These are phyloP conservation scores for Baryphthengus martii DNA, from an alignment of 2,113 vertebrate species.

Conservation along the genomic window DNA sequence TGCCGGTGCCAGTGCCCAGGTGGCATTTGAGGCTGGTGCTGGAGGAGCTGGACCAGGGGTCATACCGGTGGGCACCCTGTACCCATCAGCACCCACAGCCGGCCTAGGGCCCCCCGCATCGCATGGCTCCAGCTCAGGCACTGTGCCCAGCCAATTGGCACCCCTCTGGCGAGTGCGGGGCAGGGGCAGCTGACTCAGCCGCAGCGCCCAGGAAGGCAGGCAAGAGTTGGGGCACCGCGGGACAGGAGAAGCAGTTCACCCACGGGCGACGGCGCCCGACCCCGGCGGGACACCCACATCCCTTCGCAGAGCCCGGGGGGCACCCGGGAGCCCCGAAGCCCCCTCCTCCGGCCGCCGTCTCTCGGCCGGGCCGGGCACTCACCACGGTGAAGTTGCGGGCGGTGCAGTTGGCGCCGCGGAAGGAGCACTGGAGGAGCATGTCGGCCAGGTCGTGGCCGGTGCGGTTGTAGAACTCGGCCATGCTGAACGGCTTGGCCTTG, in stretches of 20 bases:
- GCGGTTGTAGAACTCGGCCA: constrained; percentile 90
- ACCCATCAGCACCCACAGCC: background rate
- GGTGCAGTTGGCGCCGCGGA: constrained; percentile 78
- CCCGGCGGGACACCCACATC: background rate
- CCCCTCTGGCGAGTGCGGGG: accelerated
- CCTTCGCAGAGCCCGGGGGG: too few relatives aligned
- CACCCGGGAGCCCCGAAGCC: too few relatives aligned
- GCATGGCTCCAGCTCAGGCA: background rate
- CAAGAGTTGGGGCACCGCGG: too few relatives aligned
- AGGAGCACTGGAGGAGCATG: constrained; percentile 88
- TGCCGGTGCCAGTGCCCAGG: background rate
- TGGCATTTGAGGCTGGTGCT: background rate
- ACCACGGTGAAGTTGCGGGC: constrained; percentile 84
- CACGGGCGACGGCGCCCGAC: background rate
- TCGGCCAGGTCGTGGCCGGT: constrained; percentile 85
- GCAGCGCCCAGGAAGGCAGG: background rate
- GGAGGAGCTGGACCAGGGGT: background rate
- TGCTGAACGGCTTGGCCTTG: constrained; percentile 86
- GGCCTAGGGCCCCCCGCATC: background rate
- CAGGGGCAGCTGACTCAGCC: background rate
- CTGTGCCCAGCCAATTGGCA: background rate
- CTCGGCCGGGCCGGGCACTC: constrained; percentile 42
- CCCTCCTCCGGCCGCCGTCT: background rate
- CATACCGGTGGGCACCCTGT: background rate
- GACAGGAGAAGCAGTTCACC: background rate